Conservation (phyloP, 2,888 invertebrate genomes). For the Caenorhabditis sinica region DNA sequence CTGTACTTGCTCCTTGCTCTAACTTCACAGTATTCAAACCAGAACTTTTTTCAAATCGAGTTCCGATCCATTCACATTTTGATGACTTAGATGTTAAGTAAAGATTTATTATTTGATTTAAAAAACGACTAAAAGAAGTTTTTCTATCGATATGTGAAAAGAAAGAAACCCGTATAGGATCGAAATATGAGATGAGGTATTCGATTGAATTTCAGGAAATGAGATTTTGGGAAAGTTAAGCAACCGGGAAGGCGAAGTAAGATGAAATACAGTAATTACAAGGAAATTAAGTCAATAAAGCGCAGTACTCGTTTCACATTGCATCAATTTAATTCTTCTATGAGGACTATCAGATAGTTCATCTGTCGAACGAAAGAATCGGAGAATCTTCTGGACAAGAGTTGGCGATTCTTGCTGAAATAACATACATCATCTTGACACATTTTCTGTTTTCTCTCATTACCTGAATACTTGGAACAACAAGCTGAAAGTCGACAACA, state of each 20-base stretch:
- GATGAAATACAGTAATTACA: neutral
- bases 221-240: too few relatives aligned
- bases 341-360: slow-evolving; percentile 65
- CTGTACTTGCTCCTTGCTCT: slow-evolving; percentile 48
- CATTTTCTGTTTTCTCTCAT: neutral
- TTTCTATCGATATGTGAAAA: slow-evolving; percentile 47
- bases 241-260: neutral
- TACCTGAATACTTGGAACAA: slow-evolving; percentile 47
- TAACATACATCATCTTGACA: neutral
- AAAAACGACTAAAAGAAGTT: neutral
- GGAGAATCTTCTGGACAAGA: slow-evolving; percentile 33
- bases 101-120: slow-evolving; percentile 15
- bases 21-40: slow-evolving; percentile 42
- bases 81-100: slow-evolving; percentile 37
- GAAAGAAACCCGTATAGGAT: slow-evolving; percentile 29
- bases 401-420: slow-evolving; percentile 41
- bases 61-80: slow-evolving; percentile 15
- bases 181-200: slow-evolving; percentile 19
- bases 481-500: slow-evolving; percentile 62
- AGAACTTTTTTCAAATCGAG: slow-evolving; percentile 43
- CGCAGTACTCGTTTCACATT: slow-evolving; percentile 72
- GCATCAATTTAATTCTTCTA: slow-evolving; percentile 69
- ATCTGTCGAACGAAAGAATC: slow-evolving; percentile 50
- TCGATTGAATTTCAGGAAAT: neutral
- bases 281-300: slow-evolving; percentile 43